A percentile compares a stretch with the other conserved stretches of the same genome.
Conservation (phyloP, 2,797 vertebrate genomes). For the Sebastes hopkinsi region DNA sequence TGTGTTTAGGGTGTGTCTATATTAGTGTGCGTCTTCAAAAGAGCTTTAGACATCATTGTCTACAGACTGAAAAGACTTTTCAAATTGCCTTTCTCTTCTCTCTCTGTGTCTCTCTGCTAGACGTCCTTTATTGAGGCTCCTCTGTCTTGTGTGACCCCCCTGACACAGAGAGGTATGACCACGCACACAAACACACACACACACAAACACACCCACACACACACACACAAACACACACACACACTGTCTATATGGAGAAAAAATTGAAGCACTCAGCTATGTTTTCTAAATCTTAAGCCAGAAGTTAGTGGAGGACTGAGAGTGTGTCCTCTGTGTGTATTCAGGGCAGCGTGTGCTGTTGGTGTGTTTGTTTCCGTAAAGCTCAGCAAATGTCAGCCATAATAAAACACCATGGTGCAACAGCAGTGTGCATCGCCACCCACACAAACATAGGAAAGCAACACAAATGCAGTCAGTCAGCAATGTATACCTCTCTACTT, state of each 20-base stretch:
- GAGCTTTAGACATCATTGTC: slow-evolving; percentile 42
- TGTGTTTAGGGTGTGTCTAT: slow-evolving; percentile 6
- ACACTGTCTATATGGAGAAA: neutral
- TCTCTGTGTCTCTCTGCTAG: slow-evolving; percentile 57
- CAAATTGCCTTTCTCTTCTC: slow-evolving; percentile 35
- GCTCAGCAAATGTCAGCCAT: slow-evolving; percentile 67
- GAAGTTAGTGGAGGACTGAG: neutral
- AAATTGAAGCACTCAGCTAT: neutral
- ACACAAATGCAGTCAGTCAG: slow-evolving; percentile 17
- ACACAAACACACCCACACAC: slow-evolving; percentile 22
- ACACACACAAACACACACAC: neutral
- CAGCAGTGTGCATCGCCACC: slow-evolving; percentile 18
- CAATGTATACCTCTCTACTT: neutral
- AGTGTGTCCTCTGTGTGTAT: slow-evolving; percentile 4
- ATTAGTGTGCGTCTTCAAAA: slow-evolving; percentile 12
- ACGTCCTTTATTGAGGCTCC: slow-evolving; percentile 55
- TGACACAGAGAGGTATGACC: slow-evolving; percentile 72
- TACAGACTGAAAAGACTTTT: slow-evolving; percentile 42
- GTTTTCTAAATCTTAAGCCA: neutral
- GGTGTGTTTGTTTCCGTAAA: slow-evolving; percentile 60
- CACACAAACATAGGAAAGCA: slow-evolving; percentile 31
- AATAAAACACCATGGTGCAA: slow-evolving; percentile 69
- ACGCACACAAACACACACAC: neutral
- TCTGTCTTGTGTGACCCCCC: slow-evolving; percentile 66
- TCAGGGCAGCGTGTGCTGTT: slow-evolving; percentile 15